These are phyloP conservation scores for Carassius carassius DNA, from an alignment of 2,113 vertebrate species.

Conservation along the genomic window DNA sequence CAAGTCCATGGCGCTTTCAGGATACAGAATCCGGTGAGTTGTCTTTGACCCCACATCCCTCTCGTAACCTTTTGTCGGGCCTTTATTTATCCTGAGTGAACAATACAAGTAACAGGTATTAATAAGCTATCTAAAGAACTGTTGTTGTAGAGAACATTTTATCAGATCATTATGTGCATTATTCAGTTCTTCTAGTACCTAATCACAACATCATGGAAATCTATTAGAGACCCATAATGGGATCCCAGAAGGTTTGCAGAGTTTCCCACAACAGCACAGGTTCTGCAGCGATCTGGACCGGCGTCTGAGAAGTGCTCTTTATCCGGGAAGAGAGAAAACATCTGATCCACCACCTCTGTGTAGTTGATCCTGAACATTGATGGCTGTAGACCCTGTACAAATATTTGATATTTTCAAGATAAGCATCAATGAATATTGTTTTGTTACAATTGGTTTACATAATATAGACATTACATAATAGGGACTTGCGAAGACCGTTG, in stretches of 20 bases:
- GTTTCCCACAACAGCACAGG: constrained; percentile 76
- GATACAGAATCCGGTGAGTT: constrained; percentile 93
- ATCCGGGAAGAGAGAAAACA: constrained; percentile 83
- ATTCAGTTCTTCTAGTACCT: constrained; percentile 71
- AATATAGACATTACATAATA: no score
- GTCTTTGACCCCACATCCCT: constrained; percentile 87
- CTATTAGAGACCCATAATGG: constrained; percentile 83
- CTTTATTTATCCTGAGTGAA: constrained; percentile 88
- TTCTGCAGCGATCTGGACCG: constrained; percentile 75
- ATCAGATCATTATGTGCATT: background rate
- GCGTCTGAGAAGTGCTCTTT: constrained; percentile 74
- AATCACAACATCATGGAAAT: constrained; percentile 84
- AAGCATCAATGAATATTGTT: background rate
- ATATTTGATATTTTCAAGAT: background rate
- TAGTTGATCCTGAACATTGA: constrained; percentile 58
- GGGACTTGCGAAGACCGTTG: background rate
- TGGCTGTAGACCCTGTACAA: background rate
- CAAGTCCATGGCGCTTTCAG: constrained; percentile 73
- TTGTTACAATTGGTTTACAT: background rate
- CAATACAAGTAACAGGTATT: background rate
- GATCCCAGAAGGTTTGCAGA: constrained; percentile 78
- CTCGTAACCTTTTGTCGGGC: constrained; percentile 83
- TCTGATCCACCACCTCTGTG: constrained; percentile 75
- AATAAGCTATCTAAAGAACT: background rate
- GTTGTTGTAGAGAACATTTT: background rate